Conservation (phyloP, 1,140 invertebrate species). For the Bradysia coprophila region DNA sequence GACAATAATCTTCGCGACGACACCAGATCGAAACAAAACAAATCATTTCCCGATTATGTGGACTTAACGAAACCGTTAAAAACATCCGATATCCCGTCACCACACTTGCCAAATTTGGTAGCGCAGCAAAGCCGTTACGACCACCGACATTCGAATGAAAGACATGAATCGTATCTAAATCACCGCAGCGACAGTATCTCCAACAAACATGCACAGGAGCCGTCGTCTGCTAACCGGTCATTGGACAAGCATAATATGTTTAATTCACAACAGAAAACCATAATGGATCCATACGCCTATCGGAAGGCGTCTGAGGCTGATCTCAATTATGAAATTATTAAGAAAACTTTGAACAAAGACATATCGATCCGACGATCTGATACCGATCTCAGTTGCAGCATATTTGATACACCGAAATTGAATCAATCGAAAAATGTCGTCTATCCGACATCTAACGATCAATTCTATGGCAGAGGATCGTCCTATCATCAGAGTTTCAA, state of each 20-base stretch:
- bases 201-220: no score
- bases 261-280: not conserved
- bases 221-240: no score
- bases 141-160: no score
- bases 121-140: no score
- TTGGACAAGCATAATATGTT: no score
- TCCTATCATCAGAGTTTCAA: not conserved
- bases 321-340: conserved; percentile 19
- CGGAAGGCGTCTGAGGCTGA: conserved; percentile 14
- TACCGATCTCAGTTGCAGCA: not conserved
- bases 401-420: not conserved
- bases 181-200: no score
- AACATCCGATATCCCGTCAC: no score
- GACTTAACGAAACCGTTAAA: no score
- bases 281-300: not conserved
- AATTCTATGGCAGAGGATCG: not conserved
- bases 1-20: no score
- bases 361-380: conserved; percentile 1
- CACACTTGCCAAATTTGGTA: no score
- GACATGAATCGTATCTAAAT: no score
- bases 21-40: no score
- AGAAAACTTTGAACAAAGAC: conserved; percentile 14
- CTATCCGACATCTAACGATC: not conserved
- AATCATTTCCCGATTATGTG: not conserved
- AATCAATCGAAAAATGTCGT: not conserved